phyloP scores from a whole-genome alignment of 2,888 invertebrate species.

The Stegana nigrithorax region DNA sequence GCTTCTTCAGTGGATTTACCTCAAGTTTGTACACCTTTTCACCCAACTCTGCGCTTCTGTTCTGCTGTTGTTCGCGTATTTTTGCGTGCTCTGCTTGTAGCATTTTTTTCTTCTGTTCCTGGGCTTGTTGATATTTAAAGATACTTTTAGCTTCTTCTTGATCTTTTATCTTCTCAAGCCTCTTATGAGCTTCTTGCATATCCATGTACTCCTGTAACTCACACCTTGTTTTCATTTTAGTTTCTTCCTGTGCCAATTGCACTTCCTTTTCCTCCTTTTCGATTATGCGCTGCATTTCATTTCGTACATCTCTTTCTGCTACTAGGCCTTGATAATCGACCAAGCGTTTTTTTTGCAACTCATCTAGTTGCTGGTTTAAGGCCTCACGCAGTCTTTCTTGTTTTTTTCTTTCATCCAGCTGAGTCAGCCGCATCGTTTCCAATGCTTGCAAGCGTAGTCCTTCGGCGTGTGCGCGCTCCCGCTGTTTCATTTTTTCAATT shows the following conservation, averaged over 20 bases:
- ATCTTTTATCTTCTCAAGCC: conserved; percentile 13
- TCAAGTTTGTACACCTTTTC: conserved; percentile 40
- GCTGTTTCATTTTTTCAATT: conserved; percentile 18
- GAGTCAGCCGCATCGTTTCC: conserved; percentile 15
- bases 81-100: conserved; percentile 19
- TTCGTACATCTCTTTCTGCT: conserved; percentile 35
- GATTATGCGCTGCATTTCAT: conserved; percentile 36
- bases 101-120: conserved; percentile 14
- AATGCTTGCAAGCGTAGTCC: conserved; percentile 23
- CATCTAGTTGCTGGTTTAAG: conserved; percentile 35
- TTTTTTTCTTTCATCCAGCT: conserved; percentile 20
- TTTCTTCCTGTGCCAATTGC: conserved; percentile 17
- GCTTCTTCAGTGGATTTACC: conserved; percentile 32
- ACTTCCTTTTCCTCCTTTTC: conserved; percentile 36
- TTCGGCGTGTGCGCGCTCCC: conserved; percentile 33
- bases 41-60: conserved; percentile 50
- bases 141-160: conserved; percentile 22
- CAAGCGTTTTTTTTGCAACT: conserved; percentile 27
- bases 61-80: conserved; percentile 31
- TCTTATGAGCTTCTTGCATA: conserved; percentile 22
- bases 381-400: conserved; percentile 22
- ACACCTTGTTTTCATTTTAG: conserved; percentile 31
- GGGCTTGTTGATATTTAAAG: conserved; percentile 20
- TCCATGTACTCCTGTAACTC: conserved; percentile 38
- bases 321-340: conserved; percentile 27